Evolutionary conservation across 2,113 vertebrate species (phyloP).

Genomic region (Siniperca chuatsi): DNA sequence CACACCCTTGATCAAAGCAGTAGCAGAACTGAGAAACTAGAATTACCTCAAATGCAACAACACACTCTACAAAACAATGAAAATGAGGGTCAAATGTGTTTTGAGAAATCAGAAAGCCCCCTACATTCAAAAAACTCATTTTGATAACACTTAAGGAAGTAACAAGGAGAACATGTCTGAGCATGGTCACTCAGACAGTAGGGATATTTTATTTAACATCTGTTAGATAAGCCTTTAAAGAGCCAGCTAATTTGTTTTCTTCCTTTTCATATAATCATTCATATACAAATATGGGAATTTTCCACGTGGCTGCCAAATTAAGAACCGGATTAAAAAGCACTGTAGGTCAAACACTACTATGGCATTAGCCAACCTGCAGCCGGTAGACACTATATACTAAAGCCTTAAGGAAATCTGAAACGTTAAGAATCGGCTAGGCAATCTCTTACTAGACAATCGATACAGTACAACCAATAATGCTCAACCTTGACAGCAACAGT

Average conservation of each 20-base stretch:
- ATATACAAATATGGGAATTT: neutral
- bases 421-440: neutral
- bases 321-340: constrained; percentile 26
- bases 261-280: neutral
- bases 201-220: neutral
- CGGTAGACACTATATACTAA: neutral
- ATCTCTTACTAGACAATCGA: constrained; percentile 10
- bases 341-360: constrained; percentile 35
- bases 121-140: neutral
- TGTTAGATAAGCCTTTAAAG: neutral
- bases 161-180: neutral
- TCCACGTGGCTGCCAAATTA: constrained; percentile 23
- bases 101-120: neutral
- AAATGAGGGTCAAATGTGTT: neutral
- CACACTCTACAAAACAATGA: neutral
- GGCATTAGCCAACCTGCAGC: neutral
- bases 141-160: neutral
- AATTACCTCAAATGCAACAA: neutral
- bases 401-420: neutral
- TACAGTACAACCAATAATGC: neutral
- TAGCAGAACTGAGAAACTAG: neutral
- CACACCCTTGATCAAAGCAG: too few species aligned
- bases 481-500: neutral
- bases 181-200: neutral
- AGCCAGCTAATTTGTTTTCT: neutral